These are phyloP conservation scores for Rafetus swinhoei DNA, from an alignment of 2,113 vertebrate species.

Conservation along the genomic window DNA sequence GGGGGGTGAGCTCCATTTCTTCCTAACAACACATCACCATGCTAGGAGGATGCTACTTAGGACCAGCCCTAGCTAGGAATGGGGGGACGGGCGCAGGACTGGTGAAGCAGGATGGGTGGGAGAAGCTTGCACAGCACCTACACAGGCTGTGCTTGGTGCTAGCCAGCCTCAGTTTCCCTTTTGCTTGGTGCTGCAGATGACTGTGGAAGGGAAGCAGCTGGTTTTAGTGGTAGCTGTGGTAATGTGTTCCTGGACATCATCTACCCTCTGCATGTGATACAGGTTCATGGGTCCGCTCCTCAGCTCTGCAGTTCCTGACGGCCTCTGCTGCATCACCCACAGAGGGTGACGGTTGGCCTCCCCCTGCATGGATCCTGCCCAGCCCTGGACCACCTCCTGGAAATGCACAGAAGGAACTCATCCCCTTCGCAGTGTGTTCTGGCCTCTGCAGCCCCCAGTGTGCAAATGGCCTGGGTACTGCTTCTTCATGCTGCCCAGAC, in stretches of 20 bases:
- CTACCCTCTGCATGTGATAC: not conserved
- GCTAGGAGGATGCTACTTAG: fast-evolving
- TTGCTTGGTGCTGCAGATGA: not conserved
- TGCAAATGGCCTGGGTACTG: not conserved
- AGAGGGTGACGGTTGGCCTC: not conserved
- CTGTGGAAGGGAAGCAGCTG: not conserved
- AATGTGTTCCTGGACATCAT: too few relatives aligned
- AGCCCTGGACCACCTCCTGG: not conserved
- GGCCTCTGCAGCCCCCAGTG: not conserved
- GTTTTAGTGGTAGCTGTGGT: not conserved
- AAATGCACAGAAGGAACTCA: not conserved
- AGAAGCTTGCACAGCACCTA: not conserved
- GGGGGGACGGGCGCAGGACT: not conserved
- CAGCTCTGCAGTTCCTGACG: fast-evolving
- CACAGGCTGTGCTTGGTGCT: not conserved
- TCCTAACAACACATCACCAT: fast-evolving
- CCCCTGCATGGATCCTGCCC: not conserved
- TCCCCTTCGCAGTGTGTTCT: fast-evolving
- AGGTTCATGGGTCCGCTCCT: not conserved
- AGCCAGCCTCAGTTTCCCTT: not conserved
- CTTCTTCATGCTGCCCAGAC: not conserved
- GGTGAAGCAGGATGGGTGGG: too few relatives aligned
- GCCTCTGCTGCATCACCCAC: not conserved
- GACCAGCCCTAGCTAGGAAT: not conserved
- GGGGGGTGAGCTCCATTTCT: not conserved